Evolutionary conservation across 2,797 vertebrate genomes (phyloP), one percentile per base, ranked within the genome.

Genomic region (Syngnathus acus): DNA sequence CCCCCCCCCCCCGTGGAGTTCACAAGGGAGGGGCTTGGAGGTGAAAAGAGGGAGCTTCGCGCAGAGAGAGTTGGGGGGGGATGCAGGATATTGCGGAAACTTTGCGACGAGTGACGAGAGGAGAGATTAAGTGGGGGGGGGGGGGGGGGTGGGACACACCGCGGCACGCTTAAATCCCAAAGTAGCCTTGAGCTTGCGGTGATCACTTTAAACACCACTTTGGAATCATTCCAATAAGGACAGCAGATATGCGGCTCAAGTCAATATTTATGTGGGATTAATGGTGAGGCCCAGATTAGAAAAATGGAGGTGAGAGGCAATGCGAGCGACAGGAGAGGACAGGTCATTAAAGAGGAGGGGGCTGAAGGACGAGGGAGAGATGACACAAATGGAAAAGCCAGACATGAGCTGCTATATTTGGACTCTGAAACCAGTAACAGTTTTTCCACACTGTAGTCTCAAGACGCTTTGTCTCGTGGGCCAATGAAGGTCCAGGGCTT

Each of bases 1-100:
- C 86, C 89, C 85, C 74, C 72, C 64, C 82, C 77, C 86, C 87
- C 86, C 77, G 69, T 67, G 81, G 21, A 79, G 72, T 79, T 71
- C 74, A 38, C 70, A 62, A 71, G 74, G 66, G 70, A 69, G 73
- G 67, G 69, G 71, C 74, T 68, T 51, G 66, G 75, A 72, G 72
- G 68, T 62, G 68, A 64, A 74, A 78, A 82, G 50, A 51, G 50
- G 19, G 50, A 51, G 50, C 1, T 51, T 8, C 19, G 21, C 21
- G 82, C 76, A 84, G 79, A 78, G 75, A 74, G 74, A 80, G 68
- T 65, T 66, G 69, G 68, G 68, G 71, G 74, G 32, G 17, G 68
- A 74, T 48, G 67, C 45, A 32, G 48, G 68, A 74, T 72, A 73
- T 61, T 58, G 66, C 73, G 62, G 70, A 74, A 57, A 75, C 37